phyloP scores from a whole-genome alignment of 92 coral and sea anemone species.

The Nematostella vectensis region DNA sequence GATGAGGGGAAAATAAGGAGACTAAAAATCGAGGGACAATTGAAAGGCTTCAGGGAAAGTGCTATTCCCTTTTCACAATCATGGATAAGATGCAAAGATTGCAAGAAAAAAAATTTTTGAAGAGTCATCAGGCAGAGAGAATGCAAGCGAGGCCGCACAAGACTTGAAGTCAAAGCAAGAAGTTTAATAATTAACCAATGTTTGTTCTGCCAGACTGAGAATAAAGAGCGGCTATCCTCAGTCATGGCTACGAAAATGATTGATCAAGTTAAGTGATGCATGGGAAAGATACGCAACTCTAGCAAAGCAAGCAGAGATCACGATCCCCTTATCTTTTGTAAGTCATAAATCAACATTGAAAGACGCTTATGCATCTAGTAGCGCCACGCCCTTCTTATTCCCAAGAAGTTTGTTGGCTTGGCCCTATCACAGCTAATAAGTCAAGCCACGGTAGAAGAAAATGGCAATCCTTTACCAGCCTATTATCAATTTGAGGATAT shows the following conservation, averaged over 20 bases:
- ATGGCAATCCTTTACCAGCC: slow-evolving; percentile 8
- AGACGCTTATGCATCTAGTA: too few relatives aligned
- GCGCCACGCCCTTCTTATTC: slow-evolving; percentile 36
- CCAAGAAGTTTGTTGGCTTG: slow-evolving; percentile 18
- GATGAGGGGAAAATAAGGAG: not conserved
- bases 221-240: slow-evolving; percentile 27
- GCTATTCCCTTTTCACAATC: slow-evolving; percentile 27
- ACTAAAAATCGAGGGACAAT: not conserved
- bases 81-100: slow-evolving; percentile 30
- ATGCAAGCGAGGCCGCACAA: slow-evolving; percentile 8
- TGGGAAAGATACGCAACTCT: slow-evolving; percentile 41
- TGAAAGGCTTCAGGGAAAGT: slow-evolving; percentile 30
- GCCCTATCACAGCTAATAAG: slow-evolving; percentile 8
- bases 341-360: slow-evolving; percentile 40
- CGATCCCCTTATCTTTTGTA: slow-evolving; percentile 11
- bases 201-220: slow-evolving; percentile 1
- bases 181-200: slow-evolving; percentile 2
- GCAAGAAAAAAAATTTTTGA: slow-evolving; percentile 10
- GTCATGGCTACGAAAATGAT: slow-evolving; percentile 43
- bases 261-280: slow-evolving; percentile 41
- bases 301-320: slow-evolving; percentile 22
- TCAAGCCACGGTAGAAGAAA: slow-evolving; percentile 17
- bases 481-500: slow-evolving; percentile 17
- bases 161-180: slow-evolving; percentile 14
- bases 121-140: slow-evolving; percentile 1